Conservation (phyloP, 2,113 vertebrate species). For the Rhineura floridana region DNA sequence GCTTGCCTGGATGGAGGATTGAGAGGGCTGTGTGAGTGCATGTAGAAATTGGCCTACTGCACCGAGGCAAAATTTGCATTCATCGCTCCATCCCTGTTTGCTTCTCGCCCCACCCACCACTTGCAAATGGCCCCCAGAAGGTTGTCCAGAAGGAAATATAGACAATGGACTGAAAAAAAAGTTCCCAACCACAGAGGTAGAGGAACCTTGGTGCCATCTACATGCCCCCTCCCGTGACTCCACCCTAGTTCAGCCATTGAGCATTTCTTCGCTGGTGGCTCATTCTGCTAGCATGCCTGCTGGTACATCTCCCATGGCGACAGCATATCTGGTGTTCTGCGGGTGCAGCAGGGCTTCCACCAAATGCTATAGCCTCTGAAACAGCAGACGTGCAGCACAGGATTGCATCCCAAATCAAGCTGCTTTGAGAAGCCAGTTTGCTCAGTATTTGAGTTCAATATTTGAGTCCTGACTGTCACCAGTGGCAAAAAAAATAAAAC, state of each 20-base stretch:
- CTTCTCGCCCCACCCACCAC: no score
- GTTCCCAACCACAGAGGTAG: no score
- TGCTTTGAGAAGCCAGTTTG: background rate
- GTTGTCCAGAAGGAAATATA: no score
- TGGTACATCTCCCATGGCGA: background rate
- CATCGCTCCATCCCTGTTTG: no score
- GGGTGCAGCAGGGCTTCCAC: background rate
- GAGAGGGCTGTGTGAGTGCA: no score
- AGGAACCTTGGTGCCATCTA: no score
- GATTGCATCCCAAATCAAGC: background rate
- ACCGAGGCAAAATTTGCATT: no score
- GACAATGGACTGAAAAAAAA: no score
- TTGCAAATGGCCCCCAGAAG: no score
- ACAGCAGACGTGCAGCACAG: background rate
- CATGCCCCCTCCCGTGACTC: background rate
- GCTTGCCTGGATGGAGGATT: no score
- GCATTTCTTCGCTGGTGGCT: background rate
- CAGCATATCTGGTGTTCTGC: background rate
- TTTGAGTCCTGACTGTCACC: conserved; percentile 42
- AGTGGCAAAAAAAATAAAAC: background rate
- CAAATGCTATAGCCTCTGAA: background rate
- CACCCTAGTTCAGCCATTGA: background rate
- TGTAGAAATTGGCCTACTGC: no score
- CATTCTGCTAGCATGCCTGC: background rate
- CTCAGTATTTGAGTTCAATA: conserved; percentile 24